Evolutionary conservation across 2,888 invertebrate genomes (phyloP).

Genomic region (Conistra vaccinii): DNA sequence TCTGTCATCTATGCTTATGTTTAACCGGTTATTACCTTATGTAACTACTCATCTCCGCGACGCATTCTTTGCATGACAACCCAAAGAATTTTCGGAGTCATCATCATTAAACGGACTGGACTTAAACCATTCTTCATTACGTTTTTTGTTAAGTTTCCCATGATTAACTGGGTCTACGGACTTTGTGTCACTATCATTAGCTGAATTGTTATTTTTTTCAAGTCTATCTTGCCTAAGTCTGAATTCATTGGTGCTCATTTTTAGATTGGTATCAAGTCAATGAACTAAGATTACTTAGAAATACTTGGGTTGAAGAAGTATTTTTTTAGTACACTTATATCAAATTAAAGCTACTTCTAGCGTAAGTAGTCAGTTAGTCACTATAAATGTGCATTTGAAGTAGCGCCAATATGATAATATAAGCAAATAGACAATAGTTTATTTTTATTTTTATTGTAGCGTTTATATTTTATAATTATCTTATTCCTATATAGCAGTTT

Average conservation of each 20-base stretch:
- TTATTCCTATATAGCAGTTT: background rate
- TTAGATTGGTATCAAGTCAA: conserved; percentile 34
- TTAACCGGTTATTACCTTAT: conserved; percentile 69
- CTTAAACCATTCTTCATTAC: conserved; percentile 72
- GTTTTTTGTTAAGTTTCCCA: conserved; percentile 74
- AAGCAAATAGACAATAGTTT: background rate
- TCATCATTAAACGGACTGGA: conserved; percentile 80
- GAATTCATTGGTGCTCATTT: conserved; percentile 26
- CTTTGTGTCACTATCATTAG: conserved; percentile 42
- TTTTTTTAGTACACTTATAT: background rate
- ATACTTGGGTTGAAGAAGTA: background rate
- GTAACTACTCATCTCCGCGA: conserved; percentile 82
- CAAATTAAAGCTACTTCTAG: background rate
- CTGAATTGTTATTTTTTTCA: conserved; percentile 16
- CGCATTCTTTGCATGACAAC: conserved; percentile 82
- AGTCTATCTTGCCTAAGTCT: conserved; percentile 13
- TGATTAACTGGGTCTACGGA: conserved; percentile 62
- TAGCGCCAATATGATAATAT: background rate
- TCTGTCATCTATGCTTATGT: conserved; percentile 49
- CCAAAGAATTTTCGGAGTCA: conserved; percentile 78
- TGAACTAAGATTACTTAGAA: conserved; percentile 15
- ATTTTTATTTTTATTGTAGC: background rate
- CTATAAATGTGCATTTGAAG: background rate
- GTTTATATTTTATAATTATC: background rate
- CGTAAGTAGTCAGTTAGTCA: background rate